Evolutionary conservation across 2,113 vertebrate species (phyloP).

Genomic region (Pyrgilauda ruficollis): DNA sequence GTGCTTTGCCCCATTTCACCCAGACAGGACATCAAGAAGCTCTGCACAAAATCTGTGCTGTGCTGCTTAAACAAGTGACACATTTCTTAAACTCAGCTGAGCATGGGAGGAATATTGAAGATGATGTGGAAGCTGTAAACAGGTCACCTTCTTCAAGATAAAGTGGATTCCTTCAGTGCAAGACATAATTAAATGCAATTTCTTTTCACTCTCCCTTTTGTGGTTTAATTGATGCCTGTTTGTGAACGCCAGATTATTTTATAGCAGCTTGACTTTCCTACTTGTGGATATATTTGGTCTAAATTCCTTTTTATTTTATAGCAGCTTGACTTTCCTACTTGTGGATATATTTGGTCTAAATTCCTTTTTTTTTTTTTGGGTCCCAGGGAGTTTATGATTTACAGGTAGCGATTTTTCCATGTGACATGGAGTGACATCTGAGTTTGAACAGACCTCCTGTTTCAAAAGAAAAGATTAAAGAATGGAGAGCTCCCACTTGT

Average conservation of each 20-base stretch:
- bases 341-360: background rate
- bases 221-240: background rate
- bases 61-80: background rate
- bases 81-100: background rate
- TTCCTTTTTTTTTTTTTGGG: background rate
- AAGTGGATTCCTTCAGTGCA: background rate
- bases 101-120: background rate
- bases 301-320: background rate
- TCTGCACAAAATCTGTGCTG: background rate
- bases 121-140: background rate
- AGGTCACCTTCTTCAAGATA: background rate
- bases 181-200: background rate
- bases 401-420: background rate
- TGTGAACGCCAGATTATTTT: background rate
- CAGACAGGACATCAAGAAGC: background rate
- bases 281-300: background rate
- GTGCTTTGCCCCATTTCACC: background rate
- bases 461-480: constrained; percentile 1
- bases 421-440: background rate
- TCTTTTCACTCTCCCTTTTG: background rate
- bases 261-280: background rate
- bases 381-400: background rate
- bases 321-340: background rate
- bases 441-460: background rate
- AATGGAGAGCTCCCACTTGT: background rate